Evolutionary conservation across 2,113 vertebrate species (phyloP).

Genomic region (Heterotilapia buettikoferi): DNA sequence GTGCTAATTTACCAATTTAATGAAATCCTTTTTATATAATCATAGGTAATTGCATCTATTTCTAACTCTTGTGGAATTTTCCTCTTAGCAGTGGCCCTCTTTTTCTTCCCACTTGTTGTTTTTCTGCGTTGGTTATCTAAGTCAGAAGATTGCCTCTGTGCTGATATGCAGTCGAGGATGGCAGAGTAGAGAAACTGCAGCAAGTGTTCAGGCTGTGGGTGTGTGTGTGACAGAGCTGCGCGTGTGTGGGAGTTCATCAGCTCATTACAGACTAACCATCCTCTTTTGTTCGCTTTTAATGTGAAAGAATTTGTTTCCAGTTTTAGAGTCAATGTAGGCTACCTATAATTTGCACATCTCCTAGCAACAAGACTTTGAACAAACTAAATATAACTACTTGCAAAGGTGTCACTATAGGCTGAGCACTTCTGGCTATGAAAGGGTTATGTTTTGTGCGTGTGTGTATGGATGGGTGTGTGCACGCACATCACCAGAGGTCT

Average conservation of each 20-base stretch:
- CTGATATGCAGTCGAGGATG: background rate
- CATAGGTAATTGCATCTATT: background rate
- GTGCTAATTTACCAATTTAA: background rate
- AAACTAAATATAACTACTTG: constrained; percentile 69
- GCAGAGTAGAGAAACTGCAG: background rate
- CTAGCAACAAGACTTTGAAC: constrained; percentile 74
- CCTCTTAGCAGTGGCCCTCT: background rate
- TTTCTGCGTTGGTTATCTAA: background rate
- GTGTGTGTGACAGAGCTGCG: constrained; percentile 21
- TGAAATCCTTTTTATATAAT: background rate
- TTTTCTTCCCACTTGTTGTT: background rate
- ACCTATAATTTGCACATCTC: constrained; percentile 70
- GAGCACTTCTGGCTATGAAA: background rate
- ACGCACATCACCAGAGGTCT: background rate
- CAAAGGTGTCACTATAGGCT: constrained; percentile 49
- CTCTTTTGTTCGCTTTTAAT: constrained; percentile 53
- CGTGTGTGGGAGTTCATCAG: constrained; percentile 44
- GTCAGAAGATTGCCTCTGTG: background rate
- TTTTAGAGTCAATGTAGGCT: constrained; percentile 54
- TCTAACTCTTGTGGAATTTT: background rate
- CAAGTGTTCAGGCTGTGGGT: constrained; percentile 12
- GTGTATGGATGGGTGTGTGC: background rate
- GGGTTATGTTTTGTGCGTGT: background rate
- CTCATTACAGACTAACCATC: constrained; percentile 35
- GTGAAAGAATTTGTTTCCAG: constrained; percentile 48